Evolutionary conservation across 2,797 vertebrate species (phyloP).

Genomic region (Buphagus erythrorhynchus): DNA sequence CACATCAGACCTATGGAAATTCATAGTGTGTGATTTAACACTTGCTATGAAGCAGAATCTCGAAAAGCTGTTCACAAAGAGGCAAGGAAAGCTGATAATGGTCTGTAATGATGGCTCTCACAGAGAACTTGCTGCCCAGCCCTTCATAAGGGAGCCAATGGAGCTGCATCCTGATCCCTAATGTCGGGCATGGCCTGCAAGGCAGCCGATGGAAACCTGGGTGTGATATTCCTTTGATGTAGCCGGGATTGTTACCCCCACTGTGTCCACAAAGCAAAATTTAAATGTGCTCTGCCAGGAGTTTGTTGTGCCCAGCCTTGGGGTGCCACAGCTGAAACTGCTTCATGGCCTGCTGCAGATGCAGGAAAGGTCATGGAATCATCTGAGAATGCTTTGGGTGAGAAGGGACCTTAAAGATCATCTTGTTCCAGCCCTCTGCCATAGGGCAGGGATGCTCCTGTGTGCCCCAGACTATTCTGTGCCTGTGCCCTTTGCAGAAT

Average conservation of each 20-base stretch:
- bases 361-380: neutral
- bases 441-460: neutral
- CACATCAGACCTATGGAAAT: neutral
- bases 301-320: neutral
- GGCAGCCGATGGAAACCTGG: neutral
- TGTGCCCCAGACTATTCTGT: neutral
- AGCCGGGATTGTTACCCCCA: rapidly evolving
- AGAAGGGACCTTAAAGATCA: neutral
- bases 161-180: neutral
- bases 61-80: conserved; percentile 5
- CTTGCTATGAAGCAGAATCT: neutral
- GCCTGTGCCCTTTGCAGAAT: neutral
- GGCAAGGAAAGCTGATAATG: neutral
- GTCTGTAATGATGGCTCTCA: neutral
- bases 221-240: neutral
- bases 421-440: neutral
- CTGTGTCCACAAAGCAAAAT: neutral
- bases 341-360: neutral
- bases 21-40: neutral
- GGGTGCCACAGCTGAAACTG: neutral
- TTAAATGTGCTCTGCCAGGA: neutral
- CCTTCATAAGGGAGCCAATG: neutral
- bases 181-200: neutral
- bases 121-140: neutral
- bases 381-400: neutral